Conservation (phyloP, 2,113 vertebrate species). For the Chaenocephalus aceratus region DNA sequence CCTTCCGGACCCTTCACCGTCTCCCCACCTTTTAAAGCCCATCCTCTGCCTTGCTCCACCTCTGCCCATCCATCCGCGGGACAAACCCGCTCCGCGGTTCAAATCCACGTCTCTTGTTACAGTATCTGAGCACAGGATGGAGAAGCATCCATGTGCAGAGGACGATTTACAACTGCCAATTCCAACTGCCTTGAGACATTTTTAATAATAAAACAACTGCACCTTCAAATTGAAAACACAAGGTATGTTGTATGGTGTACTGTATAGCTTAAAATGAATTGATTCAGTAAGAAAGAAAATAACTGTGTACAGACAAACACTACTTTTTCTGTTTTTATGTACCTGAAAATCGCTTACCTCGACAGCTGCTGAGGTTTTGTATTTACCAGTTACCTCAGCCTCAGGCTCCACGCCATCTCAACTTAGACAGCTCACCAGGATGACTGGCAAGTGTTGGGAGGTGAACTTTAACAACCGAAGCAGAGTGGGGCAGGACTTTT, state of each 20-base stretch:
- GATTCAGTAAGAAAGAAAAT: slow-evolving; percentile 27
- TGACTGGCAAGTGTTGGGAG: slow-evolving; percentile 57
- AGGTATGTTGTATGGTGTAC: slow-evolving; percentile 20
- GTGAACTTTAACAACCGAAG: slow-evolving; percentile 55
- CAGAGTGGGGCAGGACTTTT: slow-evolving; percentile 4
- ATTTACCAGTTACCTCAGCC: slow-evolving; percentile 42
- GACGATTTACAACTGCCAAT: slow-evolving; percentile 41
- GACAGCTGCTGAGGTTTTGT: slow-evolving; percentile 10
- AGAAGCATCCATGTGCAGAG: slow-evolving; percentile 60
- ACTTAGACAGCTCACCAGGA: slow-evolving; percentile 52
- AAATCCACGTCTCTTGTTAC: slow-evolving; percentile 54
- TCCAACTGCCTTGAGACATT: slow-evolving; percentile 38
- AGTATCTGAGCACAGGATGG: slow-evolving; percentile 55
- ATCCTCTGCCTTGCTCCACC: slow-evolving; percentile 21
- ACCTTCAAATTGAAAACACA: slow-evolving; percentile 36
- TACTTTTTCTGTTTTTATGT: background rate
- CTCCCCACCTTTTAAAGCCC: slow-evolving; percentile 37
- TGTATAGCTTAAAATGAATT: slow-evolving; percentile 36
- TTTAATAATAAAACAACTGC: slow-evolving; percentile 39
- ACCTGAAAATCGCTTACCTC: slow-evolving; percentile 4
- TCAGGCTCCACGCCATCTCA: slow-evolving; percentile 48
- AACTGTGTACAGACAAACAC: background rate
- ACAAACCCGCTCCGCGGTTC: slow-evolving; percentile 49
- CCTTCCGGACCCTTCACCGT: slow-evolving; percentile 61
- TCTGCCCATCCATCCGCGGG: slow-evolving; percentile 45